Percentiles rank a stretch among this genome's conserved stretches.
Conservation (phyloP, 2,888 invertebrate genomes). For the Isoperla grammatica region DNA sequence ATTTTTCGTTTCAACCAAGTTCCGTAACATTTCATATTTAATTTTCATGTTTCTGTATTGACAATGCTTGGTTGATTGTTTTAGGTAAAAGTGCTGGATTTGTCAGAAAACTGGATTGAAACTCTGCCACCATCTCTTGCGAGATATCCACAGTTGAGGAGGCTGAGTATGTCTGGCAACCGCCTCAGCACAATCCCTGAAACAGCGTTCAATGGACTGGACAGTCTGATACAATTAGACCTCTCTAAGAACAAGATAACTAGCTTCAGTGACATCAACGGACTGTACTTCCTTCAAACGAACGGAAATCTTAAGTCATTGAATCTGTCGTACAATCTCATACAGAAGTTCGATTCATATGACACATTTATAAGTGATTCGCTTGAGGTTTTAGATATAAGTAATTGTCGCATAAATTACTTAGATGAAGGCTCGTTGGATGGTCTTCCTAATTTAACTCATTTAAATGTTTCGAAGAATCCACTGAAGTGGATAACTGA, state of each 20-base stretch:
- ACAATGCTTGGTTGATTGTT: too few species aligned
- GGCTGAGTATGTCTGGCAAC: slow-evolving; percentile 4
- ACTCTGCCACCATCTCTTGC: slow-evolving; percentile 53
- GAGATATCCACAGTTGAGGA: slow-evolving; percentile 35
- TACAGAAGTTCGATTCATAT: neutral
- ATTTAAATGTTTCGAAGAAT: slow-evolving; percentile 13
- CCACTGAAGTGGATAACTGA: slow-evolving; percentile 19
- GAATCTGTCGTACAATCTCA: slow-evolving; percentile 16
- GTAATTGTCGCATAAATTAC: neutral
- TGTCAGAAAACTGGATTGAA: slow-evolving; percentile 1
- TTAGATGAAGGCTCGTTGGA: neutral
- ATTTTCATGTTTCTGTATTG: too few species aligned
- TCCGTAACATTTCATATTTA: too few species aligned
- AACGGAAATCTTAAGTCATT: slow-evolving; percentile 14
- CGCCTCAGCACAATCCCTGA: neutral
- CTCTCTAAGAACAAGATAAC: slow-evolving; percentile 20
- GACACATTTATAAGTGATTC: neutral
- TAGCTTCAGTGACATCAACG: neutral
- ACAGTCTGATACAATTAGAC: slow-evolving; percentile 3
- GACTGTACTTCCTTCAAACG: neutral
- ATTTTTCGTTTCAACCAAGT: too few species aligned
- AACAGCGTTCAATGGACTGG: neutral
- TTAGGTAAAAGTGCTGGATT: neutral
- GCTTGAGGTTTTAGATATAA: slow-evolving; percentile 4
- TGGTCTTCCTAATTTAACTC: neutral